These are phyloP conservation scores for Carettochelys insculpta DNA, from an alignment of 2,113 vertebrate species.

Conservation along the genomic window DNA sequence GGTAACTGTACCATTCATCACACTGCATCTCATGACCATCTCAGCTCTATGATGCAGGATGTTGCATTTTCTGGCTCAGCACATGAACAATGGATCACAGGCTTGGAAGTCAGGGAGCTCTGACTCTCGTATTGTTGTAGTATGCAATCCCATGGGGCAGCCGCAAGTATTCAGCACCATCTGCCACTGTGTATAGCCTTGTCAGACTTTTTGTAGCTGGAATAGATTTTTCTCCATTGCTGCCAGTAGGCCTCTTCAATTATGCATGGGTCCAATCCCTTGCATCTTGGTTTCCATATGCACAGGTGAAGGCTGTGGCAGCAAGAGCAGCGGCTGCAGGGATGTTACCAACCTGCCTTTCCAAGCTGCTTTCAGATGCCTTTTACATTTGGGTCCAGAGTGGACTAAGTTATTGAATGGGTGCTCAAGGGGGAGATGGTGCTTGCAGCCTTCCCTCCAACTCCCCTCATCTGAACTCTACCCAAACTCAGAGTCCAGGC, in stretches of 20 bases:
- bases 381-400: neutral
- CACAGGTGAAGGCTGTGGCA: neutral
- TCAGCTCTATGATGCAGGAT: rapidly evolving
- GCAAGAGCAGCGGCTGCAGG: neutral
- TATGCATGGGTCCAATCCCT: neutral
- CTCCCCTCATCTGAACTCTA: neutral
- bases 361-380: neutral
- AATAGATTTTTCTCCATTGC: neutral
- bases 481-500: neutral
- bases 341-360: neutral
- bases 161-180: neutral
- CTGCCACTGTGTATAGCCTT: neutral
- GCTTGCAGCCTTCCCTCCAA: neutral
- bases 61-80: neutral
- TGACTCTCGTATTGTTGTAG: neutral
- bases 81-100: neutral
- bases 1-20: neutral
- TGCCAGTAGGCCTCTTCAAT: neutral
- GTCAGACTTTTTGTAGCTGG: neutral
- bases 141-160: neutral
- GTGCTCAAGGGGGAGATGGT: neutral
- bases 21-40: neutral
- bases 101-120: neutral
- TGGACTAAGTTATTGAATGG: neutral
- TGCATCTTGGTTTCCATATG: neutral